phyloP scores from a whole-genome alignment of 2,888 invertebrate genomes.

The Stenichneumon culpator region DNA sequence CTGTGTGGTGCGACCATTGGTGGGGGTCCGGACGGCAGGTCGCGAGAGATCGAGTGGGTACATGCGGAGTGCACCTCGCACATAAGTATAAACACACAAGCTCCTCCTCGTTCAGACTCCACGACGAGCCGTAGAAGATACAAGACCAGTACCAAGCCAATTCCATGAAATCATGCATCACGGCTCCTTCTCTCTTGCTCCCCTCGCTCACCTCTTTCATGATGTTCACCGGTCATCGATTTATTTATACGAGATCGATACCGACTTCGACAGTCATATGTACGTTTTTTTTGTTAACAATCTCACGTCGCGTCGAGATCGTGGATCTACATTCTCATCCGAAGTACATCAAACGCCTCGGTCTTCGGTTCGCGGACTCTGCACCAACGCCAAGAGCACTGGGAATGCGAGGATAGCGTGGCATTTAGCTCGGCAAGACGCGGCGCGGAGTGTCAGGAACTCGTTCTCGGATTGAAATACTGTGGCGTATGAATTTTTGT shows the following conservation, averaged over 20 bases:
- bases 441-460: neutral
- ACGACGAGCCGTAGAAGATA: neutral
- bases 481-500: neutral
- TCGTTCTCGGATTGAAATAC: neutral
- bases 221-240: constrained; percentile 74
- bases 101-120: neutral
- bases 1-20: constrained; percentile 3
- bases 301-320: constrained; percentile 23
- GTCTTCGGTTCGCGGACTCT: neutral
- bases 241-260: constrained; percentile 75
- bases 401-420: neutral
- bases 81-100: constrained; percentile 10
- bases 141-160: constrained; percentile 60
- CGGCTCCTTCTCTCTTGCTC: constrained; percentile 55
- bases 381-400: neutral
- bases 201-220: constrained; percentile 1
- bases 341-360: constrained; percentile 3
- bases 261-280: constrained; percentile 17
- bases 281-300: constrained; percentile 2
- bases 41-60: constrained; percentile 37
- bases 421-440: neutral
- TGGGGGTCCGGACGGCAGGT: neutral
- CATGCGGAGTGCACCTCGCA: constrained; percentile 33
- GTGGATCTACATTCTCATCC: constrained; percentile 7
- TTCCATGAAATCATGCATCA: constrained; percentile 83